Conservation (phyloP, 2,113 vertebrate genomes). For the Suricata suricatta region DNA sequence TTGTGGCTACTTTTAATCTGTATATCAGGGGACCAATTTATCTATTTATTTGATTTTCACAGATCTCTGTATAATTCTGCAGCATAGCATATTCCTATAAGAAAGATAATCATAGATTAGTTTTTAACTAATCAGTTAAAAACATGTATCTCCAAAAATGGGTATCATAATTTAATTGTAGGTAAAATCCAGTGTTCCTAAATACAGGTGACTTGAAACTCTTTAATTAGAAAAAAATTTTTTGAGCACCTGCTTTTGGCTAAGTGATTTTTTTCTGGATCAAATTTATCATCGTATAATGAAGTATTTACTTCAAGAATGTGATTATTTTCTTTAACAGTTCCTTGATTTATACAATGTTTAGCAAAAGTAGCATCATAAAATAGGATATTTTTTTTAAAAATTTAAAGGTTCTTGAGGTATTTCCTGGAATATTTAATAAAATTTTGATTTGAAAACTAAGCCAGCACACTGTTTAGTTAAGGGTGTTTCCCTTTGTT, state of each 20-base stretch:
- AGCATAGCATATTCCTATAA: conserved; percentile 26
- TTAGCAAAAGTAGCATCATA: conserved; percentile 28
- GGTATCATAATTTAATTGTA: background rate
- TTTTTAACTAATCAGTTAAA: conserved; percentile 55
- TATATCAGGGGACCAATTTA: conserved; percentile 17
- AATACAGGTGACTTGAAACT: conserved; percentile 26
- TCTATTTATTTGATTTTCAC: conserved; percentile 58
- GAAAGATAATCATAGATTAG: conserved; percentile 22
- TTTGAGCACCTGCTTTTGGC: background rate
- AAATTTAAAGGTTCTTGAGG: background rate
- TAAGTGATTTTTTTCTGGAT: background rate
- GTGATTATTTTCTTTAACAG: background rate
- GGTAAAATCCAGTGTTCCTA: background rate
- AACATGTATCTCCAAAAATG: conserved; percentile 37
- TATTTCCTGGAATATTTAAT: conserved; percentile 15
- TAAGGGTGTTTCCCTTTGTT: background rate
- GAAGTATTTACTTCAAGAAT: background rate
- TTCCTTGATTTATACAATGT: conserved; percentile 19
- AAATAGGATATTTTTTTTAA: background rate
- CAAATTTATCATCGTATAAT: background rate
- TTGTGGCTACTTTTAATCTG: conserved; percentile 38
- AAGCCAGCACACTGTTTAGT: background rate
- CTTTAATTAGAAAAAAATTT: background rate
- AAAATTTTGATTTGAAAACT: conserved; percentile 47
- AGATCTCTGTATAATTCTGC: conserved; percentile 51